Evolutionary conservation across 2,113 vertebrate species (phyloP), one percentile per base, ranked within the genome.

Genomic region (Eudyptes chrysolophus): DNA sequence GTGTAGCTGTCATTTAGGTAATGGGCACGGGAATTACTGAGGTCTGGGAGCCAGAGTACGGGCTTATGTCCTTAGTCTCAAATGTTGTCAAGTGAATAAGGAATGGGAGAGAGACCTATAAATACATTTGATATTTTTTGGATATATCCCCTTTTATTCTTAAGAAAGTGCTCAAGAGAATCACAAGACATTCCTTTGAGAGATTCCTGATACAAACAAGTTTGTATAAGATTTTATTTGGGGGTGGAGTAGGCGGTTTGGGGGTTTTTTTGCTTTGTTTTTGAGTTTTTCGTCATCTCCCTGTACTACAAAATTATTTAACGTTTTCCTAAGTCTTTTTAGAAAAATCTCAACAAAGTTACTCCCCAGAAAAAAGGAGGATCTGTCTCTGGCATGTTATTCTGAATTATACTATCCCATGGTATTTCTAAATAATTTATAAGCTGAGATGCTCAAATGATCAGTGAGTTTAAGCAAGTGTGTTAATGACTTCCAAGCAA

Each of bases 161-260:
- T 38, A 61, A 68, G 16, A 32, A 89, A 68, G 38, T 16, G 7
- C 14, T 32, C 29, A 75, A 57, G 34, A 87, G 48, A 40, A 51
- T 48, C 46, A 14, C 48, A 49, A 52, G n/a, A 36, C 14, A 24
- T 36, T 78, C 42, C 17, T 36, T 17, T 60, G 52, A 71, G 22
- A 44, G n/a, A 60, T 38, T 71, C 24, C 27, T 7, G 18, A n/a
- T 64, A 57, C 9, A 26, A 60, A 36, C 34, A 62, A 58, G 7
- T 40, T 64, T 61, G 26, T 48, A 8, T 30, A 34, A 60, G 9
- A 44, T 55, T 61, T 76, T 70, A 14, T 66, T 54, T 62, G 21
- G 21, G 12, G 7, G 10, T 25, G 8, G 5, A 29, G 27, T 38
- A 18, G 14, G 19, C 5, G 0, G 16, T 52, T 71, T 21, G 2